phyloP scores from a whole-genome alignment of 2,113 vertebrate species.

The Malurus melanocephalus region DNA sequence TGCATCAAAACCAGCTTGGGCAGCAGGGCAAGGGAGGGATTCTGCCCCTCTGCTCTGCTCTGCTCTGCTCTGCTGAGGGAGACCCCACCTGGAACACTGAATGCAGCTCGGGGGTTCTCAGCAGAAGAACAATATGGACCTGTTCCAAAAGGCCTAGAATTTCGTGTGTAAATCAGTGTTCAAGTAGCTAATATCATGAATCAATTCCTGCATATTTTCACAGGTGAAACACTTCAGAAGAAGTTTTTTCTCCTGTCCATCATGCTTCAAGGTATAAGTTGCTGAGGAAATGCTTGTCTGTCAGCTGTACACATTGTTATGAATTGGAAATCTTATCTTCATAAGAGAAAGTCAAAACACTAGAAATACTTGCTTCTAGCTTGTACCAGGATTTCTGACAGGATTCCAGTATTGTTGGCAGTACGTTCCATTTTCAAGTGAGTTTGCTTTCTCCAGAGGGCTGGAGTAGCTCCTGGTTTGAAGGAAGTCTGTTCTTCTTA shows the following conservation, averaged over 20 bases:
- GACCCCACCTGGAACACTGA: rapidly evolving
- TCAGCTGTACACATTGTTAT: background rate
- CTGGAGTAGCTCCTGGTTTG: background rate
- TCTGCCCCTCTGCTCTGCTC: background rate
- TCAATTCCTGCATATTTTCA: background rate
- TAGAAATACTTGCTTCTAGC: background rate
- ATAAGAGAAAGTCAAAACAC: background rate
- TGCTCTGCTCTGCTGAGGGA: background rate
- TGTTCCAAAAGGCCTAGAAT: background rate
- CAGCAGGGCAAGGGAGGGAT: background rate
- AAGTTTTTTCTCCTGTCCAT: background rate
- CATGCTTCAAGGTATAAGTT: background rate
- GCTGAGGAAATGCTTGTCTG: background rate
- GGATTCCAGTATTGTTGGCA: background rate
- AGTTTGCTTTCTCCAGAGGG: background rate
- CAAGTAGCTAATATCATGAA: background rate
- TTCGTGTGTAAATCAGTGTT: background rate
- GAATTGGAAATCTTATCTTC: background rate
- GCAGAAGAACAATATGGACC: background rate
- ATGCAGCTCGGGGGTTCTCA: background rate
- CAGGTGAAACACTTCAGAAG: background rate
- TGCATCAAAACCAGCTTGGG: background rate
- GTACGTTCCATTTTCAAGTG: background rate
- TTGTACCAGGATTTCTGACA: background rate
- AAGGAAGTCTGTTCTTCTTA: background rate